Percentiles rank a stretch among this genome's conserved stretches.
Evolutionary conservation across 2,888 invertebrate genomes (phyloP).

Genomic region (Resseliella maxima): DNA sequence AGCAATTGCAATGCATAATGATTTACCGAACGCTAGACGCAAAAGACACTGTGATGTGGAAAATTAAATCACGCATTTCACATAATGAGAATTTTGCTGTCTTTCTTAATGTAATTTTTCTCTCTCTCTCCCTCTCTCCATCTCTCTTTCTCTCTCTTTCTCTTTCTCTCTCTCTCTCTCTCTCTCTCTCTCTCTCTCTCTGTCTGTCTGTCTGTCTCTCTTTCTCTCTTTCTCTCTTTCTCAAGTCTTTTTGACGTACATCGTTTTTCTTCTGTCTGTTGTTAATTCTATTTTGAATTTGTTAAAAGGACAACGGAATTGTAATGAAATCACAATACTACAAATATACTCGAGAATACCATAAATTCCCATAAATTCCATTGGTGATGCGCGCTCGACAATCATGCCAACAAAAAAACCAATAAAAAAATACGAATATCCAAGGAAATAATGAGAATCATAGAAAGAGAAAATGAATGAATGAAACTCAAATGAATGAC

Average conservation of each 20-base stretch:
- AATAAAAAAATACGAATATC: neutral
- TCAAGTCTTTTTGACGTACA: too few species aligned
- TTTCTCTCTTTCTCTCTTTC: too few species aligned
- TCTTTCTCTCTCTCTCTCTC: too few species aligned
- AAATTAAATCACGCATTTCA: conserved; percentile 46
- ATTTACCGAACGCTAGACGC: neutral
- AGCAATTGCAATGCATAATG: neutral
- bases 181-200: too few species aligned
- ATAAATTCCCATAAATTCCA: neutral
- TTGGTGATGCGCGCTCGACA: neutral
- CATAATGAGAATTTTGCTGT: conserved; percentile 8
- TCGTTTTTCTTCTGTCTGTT: too few species aligned
- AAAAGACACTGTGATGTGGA: conserved; percentile 13
- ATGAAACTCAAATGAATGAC: neutral
- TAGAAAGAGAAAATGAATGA: neutral
- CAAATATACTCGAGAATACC: neutral
- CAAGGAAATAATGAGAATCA: neutral
- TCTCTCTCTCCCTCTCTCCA: neutral
- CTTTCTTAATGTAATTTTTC: neutral
- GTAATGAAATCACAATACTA: conserved; percentile 35
- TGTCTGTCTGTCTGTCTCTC: too few species aligned
- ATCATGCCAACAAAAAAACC: neutral
- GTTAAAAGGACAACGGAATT: conserved; percentile 4
- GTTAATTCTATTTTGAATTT: neutral
- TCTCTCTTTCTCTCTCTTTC: too few species aligned